phyloP scores from a whole-genome alignment of 2,888 invertebrate species.

The Caenorhabditis uteleia region DNA sequence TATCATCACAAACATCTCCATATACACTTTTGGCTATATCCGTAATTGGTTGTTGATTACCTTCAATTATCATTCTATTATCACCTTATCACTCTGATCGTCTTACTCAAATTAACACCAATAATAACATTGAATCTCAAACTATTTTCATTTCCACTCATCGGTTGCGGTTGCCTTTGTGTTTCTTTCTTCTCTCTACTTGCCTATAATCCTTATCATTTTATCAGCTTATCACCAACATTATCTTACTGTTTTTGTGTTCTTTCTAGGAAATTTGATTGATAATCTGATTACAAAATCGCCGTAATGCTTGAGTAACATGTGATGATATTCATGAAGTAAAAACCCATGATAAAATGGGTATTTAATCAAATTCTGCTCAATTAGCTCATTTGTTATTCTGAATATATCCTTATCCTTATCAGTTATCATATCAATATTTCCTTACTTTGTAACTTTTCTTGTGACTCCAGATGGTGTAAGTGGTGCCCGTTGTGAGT shows the following conservation, averaged over 20 bases:
- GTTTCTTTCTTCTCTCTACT: conserved; percentile 1
- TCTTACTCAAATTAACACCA: conserved; percentile 19
- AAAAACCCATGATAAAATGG: conserved; percentile 29
- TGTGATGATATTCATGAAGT: conserved; percentile 27
- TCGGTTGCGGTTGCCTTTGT: not conserved
- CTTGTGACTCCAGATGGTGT: too few species aligned
- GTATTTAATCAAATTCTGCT: conserved; percentile 6
- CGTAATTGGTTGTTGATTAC: too few species aligned
- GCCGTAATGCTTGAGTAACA: conserved; percentile 16
- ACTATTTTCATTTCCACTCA: not conserved
- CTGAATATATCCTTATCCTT: too few species aligned
- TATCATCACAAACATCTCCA: conserved; percentile 13
- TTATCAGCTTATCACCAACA: too few species aligned
- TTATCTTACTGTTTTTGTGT: not conserved
- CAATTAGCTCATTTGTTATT: conserved; percentile 27
- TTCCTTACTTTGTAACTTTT: too few species aligned
- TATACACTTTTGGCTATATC: too few species aligned
- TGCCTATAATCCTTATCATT: not conserved
- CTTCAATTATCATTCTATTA: too few species aligned
- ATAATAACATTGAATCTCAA: conserved; percentile 2
- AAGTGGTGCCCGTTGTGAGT: too few species aligned
- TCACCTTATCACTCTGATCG: too few species aligned
- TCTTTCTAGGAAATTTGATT: not conserved
- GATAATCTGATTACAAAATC: conserved; percentile 26
- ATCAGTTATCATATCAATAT: too few species aligned